Evolutionary conservation across 2,888 invertebrate species (phyloP).

Genomic region (Chrysomela aeneicollis): DNA sequence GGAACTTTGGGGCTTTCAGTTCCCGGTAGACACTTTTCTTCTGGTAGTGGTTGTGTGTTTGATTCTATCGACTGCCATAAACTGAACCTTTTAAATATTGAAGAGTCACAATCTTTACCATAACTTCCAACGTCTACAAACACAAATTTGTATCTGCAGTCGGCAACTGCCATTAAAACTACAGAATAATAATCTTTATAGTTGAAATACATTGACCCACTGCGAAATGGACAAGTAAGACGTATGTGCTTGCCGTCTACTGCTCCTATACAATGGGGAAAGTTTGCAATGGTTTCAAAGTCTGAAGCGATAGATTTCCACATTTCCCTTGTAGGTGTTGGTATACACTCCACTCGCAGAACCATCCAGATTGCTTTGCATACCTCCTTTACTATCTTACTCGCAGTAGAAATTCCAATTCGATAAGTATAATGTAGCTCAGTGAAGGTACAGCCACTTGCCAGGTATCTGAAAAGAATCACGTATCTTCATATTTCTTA

Average conservation of each 20-base stretch:
- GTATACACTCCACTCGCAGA: no score
- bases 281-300: constrained; percentile 1
- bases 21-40: constrained; percentile 2
- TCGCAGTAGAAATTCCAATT: constrained; percentile 25
- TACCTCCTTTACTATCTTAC: constrained; percentile 21
- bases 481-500: constrained; percentile 15
- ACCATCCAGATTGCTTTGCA: constrained; percentile 20
- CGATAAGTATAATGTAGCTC: constrained; percentile 24
- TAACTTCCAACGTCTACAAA: constrained; percentile 19
- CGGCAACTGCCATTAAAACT: constrained; percentile 14
- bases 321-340: no score
- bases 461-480: constrained; percentile 29
- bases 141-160: constrained; percentile 12
- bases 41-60: background rate
- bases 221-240: constrained; percentile 10
- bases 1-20: background rate
- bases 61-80: constrained; percentile 7
- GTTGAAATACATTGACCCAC: constrained; percentile 16
- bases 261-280: constrained; percentile 17
- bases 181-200: constrained; percentile 18
- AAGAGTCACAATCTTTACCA: constrained; percentile 16
- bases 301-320: constrained; percentile 14
- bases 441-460: constrained; percentile 30
- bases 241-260: constrained; percentile 17
- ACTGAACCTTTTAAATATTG: constrained; percentile 10